Evolutionary conservation across 2,888 invertebrate genomes (phyloP).

Genomic region (Tenthredo notha): DNA sequence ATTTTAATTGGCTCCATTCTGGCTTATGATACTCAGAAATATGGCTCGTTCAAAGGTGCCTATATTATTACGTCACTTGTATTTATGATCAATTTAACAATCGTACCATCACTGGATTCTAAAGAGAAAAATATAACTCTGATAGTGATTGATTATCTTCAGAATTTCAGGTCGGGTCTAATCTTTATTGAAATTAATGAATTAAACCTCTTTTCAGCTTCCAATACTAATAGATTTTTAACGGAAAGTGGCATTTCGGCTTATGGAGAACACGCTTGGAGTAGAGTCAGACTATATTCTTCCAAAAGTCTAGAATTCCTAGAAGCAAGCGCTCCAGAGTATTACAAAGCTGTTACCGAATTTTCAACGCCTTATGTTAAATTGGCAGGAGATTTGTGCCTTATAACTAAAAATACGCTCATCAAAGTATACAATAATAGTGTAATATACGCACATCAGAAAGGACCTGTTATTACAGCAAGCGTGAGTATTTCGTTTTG

Average conservation of each 20-base stretch:
- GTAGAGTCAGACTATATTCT: slow-evolving; percentile 82
- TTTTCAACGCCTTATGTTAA: slow-evolving; percentile 83
- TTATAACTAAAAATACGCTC: slow-evolving; percentile 80
- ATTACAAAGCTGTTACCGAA: slow-evolving; percentile 81
- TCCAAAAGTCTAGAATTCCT: slow-evolving; percentile 84
- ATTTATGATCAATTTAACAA: neutral
- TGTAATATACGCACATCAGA: slow-evolving; percentile 80
- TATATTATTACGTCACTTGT: neutral
- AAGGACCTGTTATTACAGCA: slow-evolving; percentile 80
- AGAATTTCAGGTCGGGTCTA: neutral
- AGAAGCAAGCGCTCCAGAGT: slow-evolving; percentile 85
- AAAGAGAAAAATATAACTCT: neutral
- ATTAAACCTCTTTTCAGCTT: slow-evolving; percentile 78
- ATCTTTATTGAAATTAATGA: neutral
- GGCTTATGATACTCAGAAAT: slow-evolving; percentile 84
- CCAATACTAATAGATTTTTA: slow-evolving; percentile 83
- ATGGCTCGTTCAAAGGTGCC: slow-evolving; percentile 85
- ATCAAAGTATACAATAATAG: slow-evolving; percentile 79
- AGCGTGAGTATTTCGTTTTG: slow-evolving; percentile 78
- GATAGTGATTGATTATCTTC: neutral
- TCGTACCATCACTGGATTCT: neutral
- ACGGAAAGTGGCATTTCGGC: slow-evolving; percentile 84
- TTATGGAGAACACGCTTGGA: slow-evolving; percentile 84
- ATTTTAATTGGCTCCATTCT: slow-evolving; percentile 82
- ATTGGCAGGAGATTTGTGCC: slow-evolving; percentile 81